Conservation (phyloP, 2,888 invertebrate genomes). For the Aplocera efformata region DNA sequence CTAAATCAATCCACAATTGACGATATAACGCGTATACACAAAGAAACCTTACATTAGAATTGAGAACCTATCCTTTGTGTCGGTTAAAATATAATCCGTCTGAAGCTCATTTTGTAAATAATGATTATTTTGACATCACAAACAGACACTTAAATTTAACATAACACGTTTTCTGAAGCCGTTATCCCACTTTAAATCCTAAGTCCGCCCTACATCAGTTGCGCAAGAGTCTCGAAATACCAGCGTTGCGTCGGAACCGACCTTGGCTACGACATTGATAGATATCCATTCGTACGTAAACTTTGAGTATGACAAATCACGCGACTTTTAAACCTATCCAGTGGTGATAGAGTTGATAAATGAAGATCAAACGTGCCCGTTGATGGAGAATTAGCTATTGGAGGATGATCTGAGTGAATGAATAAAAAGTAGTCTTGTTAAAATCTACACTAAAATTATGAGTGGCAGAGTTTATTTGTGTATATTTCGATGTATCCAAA, state of each 20-base stretch:
- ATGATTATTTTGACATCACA: too few species aligned
- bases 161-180: neutral
- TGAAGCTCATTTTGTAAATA: too few species aligned
- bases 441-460: too few species aligned
- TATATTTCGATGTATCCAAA: too few species aligned
- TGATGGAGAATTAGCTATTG: neutral
- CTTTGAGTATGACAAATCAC: conserved; percentile 1
- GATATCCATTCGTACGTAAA: conserved; percentile 38
- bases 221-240: conserved; percentile 39
- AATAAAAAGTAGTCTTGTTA: neutral
- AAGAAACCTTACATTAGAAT: too few species aligned
- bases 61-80: too few species aligned
- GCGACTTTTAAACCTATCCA: too few species aligned
- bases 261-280: conserved; percentile 68
- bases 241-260: conserved; percentile 43
- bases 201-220: conserved; percentile 14
- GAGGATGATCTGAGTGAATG: neutral
- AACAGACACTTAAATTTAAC: neutral
- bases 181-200: neutral
- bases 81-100: too few species aligned
- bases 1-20: too few species aligned
- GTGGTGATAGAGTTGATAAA: neutral
- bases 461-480: too few species aligned
- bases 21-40: too few species aligned
- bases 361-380: neutral